Conservation (phyloP, 2,888 invertebrate genomes). For the Eilema depressum region DNA sequence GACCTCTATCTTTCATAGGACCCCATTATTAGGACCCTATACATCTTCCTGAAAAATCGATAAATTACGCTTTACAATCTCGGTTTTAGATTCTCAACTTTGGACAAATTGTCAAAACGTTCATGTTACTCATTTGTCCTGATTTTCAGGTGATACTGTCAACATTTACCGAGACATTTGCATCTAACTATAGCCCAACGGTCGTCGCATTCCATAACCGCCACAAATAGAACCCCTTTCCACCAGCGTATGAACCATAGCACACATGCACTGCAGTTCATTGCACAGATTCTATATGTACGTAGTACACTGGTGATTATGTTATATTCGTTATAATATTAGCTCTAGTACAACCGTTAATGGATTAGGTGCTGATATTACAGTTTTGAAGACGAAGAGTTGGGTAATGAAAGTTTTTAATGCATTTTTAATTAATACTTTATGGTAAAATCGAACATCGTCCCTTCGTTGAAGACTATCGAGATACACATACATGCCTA, state of each 20-base stretch:
- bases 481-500: too few relatives aligned
- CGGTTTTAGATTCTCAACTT: too few relatives aligned
- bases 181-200: conserved; percentile 34
- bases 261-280: not conserved
- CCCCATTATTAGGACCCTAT: too few relatives aligned
- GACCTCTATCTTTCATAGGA: too few relatives aligned
- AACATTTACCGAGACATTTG: conserved; percentile 1
- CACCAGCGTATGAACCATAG: not conserved
- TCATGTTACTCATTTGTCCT: not conserved
- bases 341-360: not conserved
- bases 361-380: not conserved
- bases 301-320: conserved; percentile 4
- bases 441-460: not conserved
- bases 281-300: not conserved
- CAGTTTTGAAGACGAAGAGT: not conserved
- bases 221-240: conserved; percentile 40
- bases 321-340: not conserved
- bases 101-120: not conserved
- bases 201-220: conserved; percentile 35
- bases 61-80: too few relatives aligned
- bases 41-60: too few relatives aligned
- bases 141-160: conserved; percentile 6
- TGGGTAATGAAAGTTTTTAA: not conserved
- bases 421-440: not conserved
- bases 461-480: too few relatives aligned